Evolutionary conservation across 2,797 vertebrate genomes (phyloP).

Genomic region (Leucoraja ocellata): DNA sequence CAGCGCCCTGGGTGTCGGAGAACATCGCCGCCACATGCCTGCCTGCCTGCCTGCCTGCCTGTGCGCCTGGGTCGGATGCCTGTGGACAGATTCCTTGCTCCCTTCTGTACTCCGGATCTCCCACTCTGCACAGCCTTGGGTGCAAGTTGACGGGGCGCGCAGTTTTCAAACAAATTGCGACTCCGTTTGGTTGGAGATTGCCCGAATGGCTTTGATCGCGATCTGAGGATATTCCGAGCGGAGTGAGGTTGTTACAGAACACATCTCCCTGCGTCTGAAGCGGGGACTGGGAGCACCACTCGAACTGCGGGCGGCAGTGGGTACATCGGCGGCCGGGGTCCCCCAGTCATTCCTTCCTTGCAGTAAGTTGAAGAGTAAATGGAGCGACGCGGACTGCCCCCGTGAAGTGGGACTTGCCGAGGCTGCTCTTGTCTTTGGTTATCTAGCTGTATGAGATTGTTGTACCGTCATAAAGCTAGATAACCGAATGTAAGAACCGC

Average conservation of each 20-base stretch:
- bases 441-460: constrained; percentile 78
- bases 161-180: not conserved
- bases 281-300: too few relatives aligned
- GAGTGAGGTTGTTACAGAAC: not conserved
- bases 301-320: too few relatives aligned
- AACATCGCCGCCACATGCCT: too few relatives aligned
- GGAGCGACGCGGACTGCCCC: too few relatives aligned
- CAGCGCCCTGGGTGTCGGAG: too few relatives aligned
- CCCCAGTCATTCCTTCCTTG: too few relatives aligned
- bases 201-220: not conserved
- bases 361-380: too few relatives aligned
- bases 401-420: constrained; percentile 37
- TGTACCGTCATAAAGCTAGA: constrained; percentile 97
- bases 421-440: constrained; percentile 73
- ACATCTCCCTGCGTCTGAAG: not conserved
- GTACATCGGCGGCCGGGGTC: too few relatives aligned
- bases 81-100: too few relatives aligned
- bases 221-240: too few relatives aligned
- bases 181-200: not conserved
- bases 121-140: not conserved
- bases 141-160: not conserved
- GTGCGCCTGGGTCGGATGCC: not conserved
- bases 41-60: not conserved
- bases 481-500: constrained; percentile 93
- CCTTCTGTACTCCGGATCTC: too few relatives aligned